Evolutionary conservation across 2,888 invertebrate species (phyloP), one percentile per base, ranked within the genome.

Genomic region (Agonopterix alstromeriana): DNA sequence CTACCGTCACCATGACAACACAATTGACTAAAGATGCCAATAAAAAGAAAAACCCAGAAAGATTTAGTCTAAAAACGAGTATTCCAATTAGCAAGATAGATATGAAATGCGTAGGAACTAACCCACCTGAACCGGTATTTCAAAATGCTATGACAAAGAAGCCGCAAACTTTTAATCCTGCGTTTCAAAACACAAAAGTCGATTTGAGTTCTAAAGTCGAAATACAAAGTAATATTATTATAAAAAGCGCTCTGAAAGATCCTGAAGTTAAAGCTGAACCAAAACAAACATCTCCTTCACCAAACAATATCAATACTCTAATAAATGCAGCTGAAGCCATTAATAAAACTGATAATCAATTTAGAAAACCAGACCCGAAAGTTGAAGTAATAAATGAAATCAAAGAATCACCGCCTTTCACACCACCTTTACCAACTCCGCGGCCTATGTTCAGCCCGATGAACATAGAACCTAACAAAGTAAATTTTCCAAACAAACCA

Each of bases 51-150:
- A 54, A 73, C 27, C 47, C 66, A 9, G 87, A 87, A 66, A 65
- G 82, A 45, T 86, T 81, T 46, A 87, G 87, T 53, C 61, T 89
- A 10, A 89, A 83, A 75, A 88, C 89, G 0, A 88, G 87, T 58
- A 89, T 89, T 57, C 89, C 89, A 3, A 87, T 88, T 45, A 86
- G 85, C 51, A 86, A 87, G 61, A 78, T 88, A 40, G 88, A 88
- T 55, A 78, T 88, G 72, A 88, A 86, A 63, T 82, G 81, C 55
- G 84, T 87, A 1, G 8, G 11, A 10, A 74, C 60, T 41, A 73
- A 63, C 41, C 58, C 70, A 35, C 63, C 80, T 5, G 80, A 82
- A 10, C 49, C 60, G 4, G 47, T 65, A 41, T 69, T 67, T 40
- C 74, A 74, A 51, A 67, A 57, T 35, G 4, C 57, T 49, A 8